phyloP scores from a whole-genome alignment of 2,113 vertebrate species.

The Hippoglossus stenolepis region DNA sequence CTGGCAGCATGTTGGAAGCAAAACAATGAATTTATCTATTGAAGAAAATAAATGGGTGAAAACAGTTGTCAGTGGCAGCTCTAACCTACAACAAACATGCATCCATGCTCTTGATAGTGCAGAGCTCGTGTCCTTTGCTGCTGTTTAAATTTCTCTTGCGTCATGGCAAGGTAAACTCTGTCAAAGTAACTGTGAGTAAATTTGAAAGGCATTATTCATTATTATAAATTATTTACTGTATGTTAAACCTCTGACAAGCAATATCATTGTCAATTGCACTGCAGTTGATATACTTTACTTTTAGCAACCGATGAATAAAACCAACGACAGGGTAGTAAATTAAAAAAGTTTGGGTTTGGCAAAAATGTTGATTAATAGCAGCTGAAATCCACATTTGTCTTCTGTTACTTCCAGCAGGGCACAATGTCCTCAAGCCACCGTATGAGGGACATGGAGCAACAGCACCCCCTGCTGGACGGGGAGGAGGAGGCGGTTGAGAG shows the following conservation, averaged over 20 bases:
- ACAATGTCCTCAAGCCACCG: slow-evolving; percentile 40
- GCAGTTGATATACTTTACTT: not conserved
- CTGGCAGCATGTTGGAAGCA: too few species aligned
- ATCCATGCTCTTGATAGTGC: too few species aligned
- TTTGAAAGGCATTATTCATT: not conserved
- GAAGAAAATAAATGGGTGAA: too few species aligned
- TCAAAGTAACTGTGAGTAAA: not conserved
- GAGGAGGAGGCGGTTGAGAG: not conserved
- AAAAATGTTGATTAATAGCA: too few species aligned
- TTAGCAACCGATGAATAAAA: not conserved
- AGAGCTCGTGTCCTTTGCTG: too few species aligned
- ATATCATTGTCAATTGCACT: too few species aligned
- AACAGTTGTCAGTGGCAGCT: too few species aligned
- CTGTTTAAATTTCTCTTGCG: too few species aligned
- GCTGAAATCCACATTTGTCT: not conserved
- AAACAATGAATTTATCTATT: too few species aligned
- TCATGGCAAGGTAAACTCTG: not conserved
- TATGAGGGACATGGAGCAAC: slow-evolving; percentile 42
- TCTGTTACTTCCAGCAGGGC: not conserved
- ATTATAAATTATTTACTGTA: too few species aligned
- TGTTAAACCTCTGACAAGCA: too few species aligned
- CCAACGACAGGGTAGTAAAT: not conserved
- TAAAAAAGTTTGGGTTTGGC: not conserved
- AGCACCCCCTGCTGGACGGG: slow-evolving; percentile 35
- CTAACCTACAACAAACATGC: too few species aligned